Evolutionary conservation across 2,888 invertebrate species (phyloP), one percentile per base, ranked within the genome.

Genomic region (Elgonia sp.): DNA sequence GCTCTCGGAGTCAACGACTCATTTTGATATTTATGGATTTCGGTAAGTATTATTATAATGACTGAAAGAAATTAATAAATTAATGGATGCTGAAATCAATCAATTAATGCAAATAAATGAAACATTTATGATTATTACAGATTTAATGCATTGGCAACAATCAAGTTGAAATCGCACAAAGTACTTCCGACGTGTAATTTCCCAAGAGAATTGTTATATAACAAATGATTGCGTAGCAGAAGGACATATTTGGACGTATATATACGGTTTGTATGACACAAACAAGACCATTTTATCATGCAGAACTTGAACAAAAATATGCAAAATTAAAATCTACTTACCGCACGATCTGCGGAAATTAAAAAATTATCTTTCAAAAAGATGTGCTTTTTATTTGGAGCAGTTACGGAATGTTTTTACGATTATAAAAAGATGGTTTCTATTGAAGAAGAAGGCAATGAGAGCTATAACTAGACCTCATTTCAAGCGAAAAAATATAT

Each of bases 151-250:
- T 76, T 50, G 21, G 29, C 21, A 76, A 83, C 83, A 63, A 83
- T 83, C 50, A 62, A 57, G 67, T 67, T 75, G 69, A 62, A 83
- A 67, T 83, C 67, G 57, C 55, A 83, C 75, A 83, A 83, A 83
- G 46, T 75, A 75, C 67, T 70, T 67, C 37, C 75, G 39, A 57
- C 67, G 42, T 67, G 55, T 75, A 75, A 83, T 83, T 83, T 83
- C 82, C 82, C 82, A 46, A 20, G 75, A 65, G 82, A 63, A 75
- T 83, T 83, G 75, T 83, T 83, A 75, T 75, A 83, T 82, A 60
- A 69, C 72, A 81, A 81, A 81, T 69, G 53, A 60, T 72, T 81
- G 63, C 40, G 50, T 57, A 37, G 57, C 72, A 72, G 55, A 50
- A 62, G 80, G 70, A 81, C 80, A 70, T 37, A 79, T 79, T 72